A percentile compares a stretch with the other conserved stretches of the same genome.
phyloP scores from a whole-genome alignment of 2,888 invertebrate species.

The Epistrophe grossulariae region DNA sequence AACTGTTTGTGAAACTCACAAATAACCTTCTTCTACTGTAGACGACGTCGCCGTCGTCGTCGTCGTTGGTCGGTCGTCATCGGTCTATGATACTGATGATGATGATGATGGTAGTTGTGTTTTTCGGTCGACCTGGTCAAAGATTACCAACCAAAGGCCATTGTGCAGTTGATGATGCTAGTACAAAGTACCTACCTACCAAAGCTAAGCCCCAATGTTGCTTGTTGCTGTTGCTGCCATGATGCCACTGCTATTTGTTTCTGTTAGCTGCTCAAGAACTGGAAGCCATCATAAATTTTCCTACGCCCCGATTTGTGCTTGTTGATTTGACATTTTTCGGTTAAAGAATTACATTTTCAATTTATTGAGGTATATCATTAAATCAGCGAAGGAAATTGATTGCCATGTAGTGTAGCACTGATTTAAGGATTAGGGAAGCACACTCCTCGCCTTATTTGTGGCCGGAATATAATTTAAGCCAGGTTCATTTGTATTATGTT shows the following conservation, averaged over 20 bases:
- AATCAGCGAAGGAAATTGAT: slow-evolving; percentile 70
- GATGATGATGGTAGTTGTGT: slow-evolving; percentile 44
- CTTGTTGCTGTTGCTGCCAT: background rate
- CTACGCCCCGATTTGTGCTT: slow-evolving; percentile 71
- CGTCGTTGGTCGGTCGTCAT: background rate
- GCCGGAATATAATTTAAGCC: slow-evolving; percentile 31
- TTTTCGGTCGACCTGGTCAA: slow-evolving; percentile 70
- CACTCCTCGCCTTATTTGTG: slow-evolving; percentile 19
- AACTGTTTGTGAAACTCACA: slow-evolving; percentile 68
- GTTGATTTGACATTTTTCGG: slow-evolving; percentile 73
- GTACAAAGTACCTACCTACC: background rate
- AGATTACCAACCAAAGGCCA: slow-evolving; percentile 52
- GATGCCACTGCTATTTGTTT: background rate
- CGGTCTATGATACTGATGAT: slow-evolving; percentile 10
- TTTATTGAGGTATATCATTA: slow-evolving; percentile 75
- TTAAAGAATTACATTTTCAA: slow-evolving; percentile 74
- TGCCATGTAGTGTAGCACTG: slow-evolving; percentile 38
- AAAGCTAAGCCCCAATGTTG: slow-evolving; percentile 1
- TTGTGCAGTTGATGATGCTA: slow-evolving; percentile 22
- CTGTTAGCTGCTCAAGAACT: slow-evolving; percentile 16
- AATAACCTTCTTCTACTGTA: slow-evolving; percentile 31
- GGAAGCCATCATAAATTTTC: slow-evolving; percentile 68
- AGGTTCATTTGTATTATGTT: slow-evolving; percentile 68
- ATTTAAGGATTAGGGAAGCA: slow-evolving; percentile 65
- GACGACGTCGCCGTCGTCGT: background rate